Evolutionary conservation across 2,113 vertebrate species (phyloP).

Genomic region (Oncorhynchus masou): DNA sequence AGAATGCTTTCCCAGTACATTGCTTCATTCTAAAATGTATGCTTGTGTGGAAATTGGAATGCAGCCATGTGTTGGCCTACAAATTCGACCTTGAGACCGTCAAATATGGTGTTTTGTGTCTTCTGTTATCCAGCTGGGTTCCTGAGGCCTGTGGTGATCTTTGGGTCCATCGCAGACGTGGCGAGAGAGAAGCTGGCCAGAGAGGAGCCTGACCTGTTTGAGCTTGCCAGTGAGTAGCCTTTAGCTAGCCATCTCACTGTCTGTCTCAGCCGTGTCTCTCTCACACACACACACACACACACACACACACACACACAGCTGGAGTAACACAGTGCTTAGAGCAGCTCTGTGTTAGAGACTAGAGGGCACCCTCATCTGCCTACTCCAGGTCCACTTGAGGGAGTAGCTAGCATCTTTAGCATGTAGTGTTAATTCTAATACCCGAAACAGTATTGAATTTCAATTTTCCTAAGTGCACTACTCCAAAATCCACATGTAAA

Average conservation of each 20-base stretch:
- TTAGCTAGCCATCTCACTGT: not conserved
- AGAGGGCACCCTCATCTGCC: not conserved
- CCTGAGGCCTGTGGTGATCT: conserved; percentile 95
- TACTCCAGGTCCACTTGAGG: conserved; percentile 1
- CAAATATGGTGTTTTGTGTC: conserved; percentile 18
- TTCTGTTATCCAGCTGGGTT: conserved; percentile 84
- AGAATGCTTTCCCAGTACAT: not conserved
- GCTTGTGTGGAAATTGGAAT: not conserved
- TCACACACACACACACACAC: not conserved
- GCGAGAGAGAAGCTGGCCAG: conserved; percentile 92
- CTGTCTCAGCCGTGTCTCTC: not conserved
- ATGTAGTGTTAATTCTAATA: conserved; percentile 23
- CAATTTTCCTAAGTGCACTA: conserved; percentile 36
- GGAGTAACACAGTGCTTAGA: not conserved
- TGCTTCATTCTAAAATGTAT: not conserved
- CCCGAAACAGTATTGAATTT: conserved; percentile 25
- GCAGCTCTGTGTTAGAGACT: not conserved
- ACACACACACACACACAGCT: conserved; percentile 2
- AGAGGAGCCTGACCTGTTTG: conserved; percentile 92
- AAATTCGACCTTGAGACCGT: too few species aligned
- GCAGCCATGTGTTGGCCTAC: not conserved
- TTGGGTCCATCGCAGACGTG: conserved; percentile 95
- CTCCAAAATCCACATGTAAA: conserved; percentile 30
- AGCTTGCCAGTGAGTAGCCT: conserved; percentile 90
- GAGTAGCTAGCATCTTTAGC: conserved; percentile 33